Conservation (phyloP, 2,113 vertebrate genomes). For the Strix aluco region DNA sequence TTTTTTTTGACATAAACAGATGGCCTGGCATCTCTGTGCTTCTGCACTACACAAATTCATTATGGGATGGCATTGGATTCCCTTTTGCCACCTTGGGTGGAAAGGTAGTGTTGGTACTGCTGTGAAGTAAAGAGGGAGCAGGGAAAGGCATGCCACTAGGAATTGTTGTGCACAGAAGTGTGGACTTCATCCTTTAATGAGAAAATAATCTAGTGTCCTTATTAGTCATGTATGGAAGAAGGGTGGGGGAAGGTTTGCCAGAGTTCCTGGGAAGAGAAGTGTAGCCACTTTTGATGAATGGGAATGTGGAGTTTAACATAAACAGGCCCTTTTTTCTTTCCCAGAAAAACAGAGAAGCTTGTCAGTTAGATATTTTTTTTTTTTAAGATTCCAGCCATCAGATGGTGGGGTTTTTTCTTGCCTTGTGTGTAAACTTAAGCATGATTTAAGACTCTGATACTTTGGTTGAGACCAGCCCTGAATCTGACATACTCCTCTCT, state of each 20-base stretch:
- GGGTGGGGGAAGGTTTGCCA: conserved; percentile 29
- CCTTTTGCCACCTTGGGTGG: not conserved
- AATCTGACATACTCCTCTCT: conserved; percentile 42
- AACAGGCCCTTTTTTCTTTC: not conserved
- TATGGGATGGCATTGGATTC: not conserved
- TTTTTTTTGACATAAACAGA: conserved; percentile 12
- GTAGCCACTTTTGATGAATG: not conserved
- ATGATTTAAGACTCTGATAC: not conserved
- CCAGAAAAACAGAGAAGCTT: not conserved
- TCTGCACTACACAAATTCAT: conserved; percentile 1
- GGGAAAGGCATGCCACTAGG: not conserved
- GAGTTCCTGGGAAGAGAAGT: conserved; percentile 29
- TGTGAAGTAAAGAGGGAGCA: not conserved
- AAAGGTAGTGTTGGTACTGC: not conserved
- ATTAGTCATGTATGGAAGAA: conserved; percentile 14
- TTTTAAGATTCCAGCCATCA: conserved; percentile 1
- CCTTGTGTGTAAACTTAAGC: conserved; percentile 29
- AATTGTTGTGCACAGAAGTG: not conserved
- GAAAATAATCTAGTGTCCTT: conserved; percentile 16
- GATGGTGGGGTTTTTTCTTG: not conserved
- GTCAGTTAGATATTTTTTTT: not conserved
- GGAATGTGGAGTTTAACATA: not conserved
- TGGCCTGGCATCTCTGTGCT: conserved; percentile 61
- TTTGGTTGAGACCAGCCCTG: conserved; percentile 45
- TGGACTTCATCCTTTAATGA: conserved; percentile 25